These are phyloP conservation scores for Dipodomys stephensi DNA, from an alignment of 2,113 vertebrate genomes.

Conservation along the genomic window DNA sequence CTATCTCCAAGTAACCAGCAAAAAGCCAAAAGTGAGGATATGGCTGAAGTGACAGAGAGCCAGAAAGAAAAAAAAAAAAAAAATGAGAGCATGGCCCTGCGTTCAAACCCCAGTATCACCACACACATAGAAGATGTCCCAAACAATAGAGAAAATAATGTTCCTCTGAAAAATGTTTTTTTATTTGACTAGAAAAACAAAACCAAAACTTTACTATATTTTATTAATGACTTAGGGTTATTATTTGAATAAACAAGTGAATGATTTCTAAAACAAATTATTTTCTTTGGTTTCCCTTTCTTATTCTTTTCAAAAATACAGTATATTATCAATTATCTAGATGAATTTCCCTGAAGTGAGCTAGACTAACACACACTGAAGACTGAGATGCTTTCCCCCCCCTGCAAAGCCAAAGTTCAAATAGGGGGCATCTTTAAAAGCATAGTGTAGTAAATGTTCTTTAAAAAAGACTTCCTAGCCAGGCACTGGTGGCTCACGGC, in stretches of 20 bases:
- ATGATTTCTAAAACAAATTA: neutral
- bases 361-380: neutral
- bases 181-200: slow-evolving; percentile 21
- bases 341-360: neutral
- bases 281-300: neutral
- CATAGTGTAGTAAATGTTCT: slow-evolving; percentile 6
- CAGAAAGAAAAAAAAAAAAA: too few species aligned
- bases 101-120: neutral
- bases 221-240: neutral
- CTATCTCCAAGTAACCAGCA: too few species aligned
- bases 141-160: slow-evolving; percentile 21
- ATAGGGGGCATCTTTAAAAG: neutral
- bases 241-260: slow-evolving; percentile 7
- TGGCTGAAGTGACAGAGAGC: neutral
- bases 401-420: neutral
- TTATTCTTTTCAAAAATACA: neutral
- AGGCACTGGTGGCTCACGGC: too few species aligned
- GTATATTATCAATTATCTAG: neutral
- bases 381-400: neutral
- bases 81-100: too few species aligned
- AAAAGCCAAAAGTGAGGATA: too few species aligned
- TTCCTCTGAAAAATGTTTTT: neutral
- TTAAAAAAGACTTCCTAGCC: slow-evolving; percentile 5
- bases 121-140: neutral
- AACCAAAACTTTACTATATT: slow-evolving; percentile 20